These are phyloP conservation scores for Melitaea cinxia DNA, from an alignment of 1,140 invertebrate genomes.

Conservation along the genomic window DNA sequence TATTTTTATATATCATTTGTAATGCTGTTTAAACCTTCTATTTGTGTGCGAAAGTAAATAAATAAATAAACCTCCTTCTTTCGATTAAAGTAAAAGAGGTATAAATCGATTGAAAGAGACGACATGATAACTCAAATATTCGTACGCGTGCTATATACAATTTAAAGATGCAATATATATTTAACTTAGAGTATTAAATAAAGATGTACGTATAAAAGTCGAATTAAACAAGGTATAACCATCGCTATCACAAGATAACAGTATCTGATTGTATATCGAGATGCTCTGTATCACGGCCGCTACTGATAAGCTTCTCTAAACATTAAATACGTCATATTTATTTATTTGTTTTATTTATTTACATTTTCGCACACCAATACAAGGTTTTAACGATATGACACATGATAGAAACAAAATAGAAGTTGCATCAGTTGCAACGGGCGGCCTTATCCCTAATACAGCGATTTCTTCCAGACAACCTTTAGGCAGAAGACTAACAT, in stretches of 20 bases:
- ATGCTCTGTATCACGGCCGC: conserved; percentile 14
- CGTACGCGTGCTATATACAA: not conserved
- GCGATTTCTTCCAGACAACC: no score
- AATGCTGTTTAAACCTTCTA: no score
- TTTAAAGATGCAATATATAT: not conserved
- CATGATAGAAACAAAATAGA: not conserved
- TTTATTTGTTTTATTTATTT: not conserved
- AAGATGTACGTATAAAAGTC: conserved; percentile 31
- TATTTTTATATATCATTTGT: no score
- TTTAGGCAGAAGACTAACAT: no score
- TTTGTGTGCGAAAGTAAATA: no score
- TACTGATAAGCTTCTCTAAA: conserved; percentile 14
- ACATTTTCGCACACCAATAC: no score
- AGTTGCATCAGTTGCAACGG: no score
- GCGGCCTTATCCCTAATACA: no score
- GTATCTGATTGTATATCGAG: conserved; percentile 19
- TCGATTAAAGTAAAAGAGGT: no score
- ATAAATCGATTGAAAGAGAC: no score
- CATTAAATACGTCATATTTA: not conserved
- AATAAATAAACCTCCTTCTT: no score
- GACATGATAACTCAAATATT: not conserved
- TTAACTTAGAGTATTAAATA: not conserved
- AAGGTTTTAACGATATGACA: no score
- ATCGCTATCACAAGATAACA: conserved; percentile 20
- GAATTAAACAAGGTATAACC: conserved; percentile 16